Percentiles rank a stretch among this genome's conserved stretches.
phyloP scores from a whole-genome alignment of 2,888 invertebrate genomes.

The Rhaphigaster nebulosa region DNA sequence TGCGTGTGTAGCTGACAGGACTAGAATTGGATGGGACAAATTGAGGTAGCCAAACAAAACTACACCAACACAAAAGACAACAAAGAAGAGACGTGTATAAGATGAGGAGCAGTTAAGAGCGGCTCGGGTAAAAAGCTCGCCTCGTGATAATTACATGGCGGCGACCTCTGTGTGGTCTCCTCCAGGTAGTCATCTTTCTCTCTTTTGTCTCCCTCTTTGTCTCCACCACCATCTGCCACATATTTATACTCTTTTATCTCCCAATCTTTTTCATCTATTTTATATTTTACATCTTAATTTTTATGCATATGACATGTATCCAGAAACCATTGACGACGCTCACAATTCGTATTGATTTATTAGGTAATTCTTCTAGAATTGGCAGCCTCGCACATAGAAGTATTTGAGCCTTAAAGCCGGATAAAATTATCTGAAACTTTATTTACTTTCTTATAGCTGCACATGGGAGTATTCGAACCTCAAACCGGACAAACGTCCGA shows the following conservation, averaged over 20 bases:
- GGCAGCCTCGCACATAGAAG: no score
- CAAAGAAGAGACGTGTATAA: slow-evolving; percentile 37
- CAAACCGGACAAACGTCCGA: no score
- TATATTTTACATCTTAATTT: neutral
- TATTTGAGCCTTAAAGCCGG: no score
- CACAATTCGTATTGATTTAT: no score
- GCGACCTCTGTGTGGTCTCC: slow-evolving; percentile 31
- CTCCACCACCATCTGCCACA: neutral
- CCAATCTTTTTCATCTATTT: neutral
- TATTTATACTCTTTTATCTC: neutral
- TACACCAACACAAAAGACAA: slow-evolving; percentile 36
- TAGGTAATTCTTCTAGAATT: no score
- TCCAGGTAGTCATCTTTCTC: slow-evolving; percentile 2
- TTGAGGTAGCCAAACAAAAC: slow-evolving; percentile 26
- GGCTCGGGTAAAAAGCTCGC: slow-evolving; percentile 37
- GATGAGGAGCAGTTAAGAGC: slow-evolving; percentile 45
- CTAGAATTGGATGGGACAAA: slow-evolving; percentile 41
- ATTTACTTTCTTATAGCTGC: no score
- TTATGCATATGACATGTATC: neutral
- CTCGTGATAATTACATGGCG: slow-evolving; percentile 32
- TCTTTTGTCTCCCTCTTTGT: neutral
- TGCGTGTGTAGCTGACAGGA: neutral
- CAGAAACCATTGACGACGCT: no score
- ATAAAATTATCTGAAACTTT: no score
- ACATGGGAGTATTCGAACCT: no score